These are phyloP conservation scores for Cetonia aurata DNA, from an alignment of 2,888 invertebrate genomes.

Conservation along the genomic window DNA sequence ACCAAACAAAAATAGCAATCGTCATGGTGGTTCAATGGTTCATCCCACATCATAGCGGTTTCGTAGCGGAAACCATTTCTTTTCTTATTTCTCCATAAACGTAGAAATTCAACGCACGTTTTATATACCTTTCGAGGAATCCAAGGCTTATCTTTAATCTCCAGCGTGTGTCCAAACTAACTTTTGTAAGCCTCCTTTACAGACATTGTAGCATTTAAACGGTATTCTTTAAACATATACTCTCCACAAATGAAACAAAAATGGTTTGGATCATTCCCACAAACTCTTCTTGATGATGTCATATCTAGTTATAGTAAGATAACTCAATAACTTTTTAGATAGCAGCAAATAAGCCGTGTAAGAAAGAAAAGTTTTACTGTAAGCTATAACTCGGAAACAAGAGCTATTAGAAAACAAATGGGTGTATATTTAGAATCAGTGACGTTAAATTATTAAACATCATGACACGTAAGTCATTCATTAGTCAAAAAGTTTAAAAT, in stretches of 20 bases:
- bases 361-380: no score
- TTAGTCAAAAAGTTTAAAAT: no score
- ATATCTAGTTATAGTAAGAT: no score
- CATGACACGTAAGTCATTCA: no score
- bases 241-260: conserved; percentile 4
- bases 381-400: no score
- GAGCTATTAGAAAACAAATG: no score
- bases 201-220: conserved; percentile 26
- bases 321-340: no score
- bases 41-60: conserved; percentile 2
- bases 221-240: conserved; percentile 20
- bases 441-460: no score
- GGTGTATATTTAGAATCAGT: no score
- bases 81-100: conserved; percentile 15
- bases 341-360: no score
- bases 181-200: conserved; percentile 26
- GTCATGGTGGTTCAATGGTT: conserved; percentile 2
- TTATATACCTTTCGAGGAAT: conserved; percentile 31
- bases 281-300: background rate
- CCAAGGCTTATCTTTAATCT: conserved; percentile 37
- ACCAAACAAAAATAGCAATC: conserved; percentile 7
- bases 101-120: conserved; percentile 33
- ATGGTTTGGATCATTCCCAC: background rate
- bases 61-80: background rate
- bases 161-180: conserved; percentile 25